A percentile compares a stretch with the other conserved stretches of the same genome.
Conservation (phyloP, 1,140 invertebrate species). For the Matsumurasca onukii region DNA sequence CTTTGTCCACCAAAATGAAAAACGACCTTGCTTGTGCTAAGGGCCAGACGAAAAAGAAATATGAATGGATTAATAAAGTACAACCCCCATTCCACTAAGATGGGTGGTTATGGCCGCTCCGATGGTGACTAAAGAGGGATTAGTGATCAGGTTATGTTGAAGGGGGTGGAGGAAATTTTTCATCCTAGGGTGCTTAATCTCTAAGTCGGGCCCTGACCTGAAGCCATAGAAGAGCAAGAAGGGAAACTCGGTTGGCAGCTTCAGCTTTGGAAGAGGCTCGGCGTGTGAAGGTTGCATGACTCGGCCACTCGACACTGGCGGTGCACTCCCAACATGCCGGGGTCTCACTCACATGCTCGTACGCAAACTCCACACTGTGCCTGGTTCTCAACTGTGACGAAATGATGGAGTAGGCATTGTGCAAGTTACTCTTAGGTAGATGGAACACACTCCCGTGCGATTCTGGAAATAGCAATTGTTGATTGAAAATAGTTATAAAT, state of each 20-base stretch:
- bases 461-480: too few species aligned
- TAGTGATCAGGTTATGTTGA: too few species aligned
- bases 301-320: conserved; percentile 29
- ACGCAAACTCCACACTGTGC: neutral
- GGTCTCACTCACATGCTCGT: conserved; percentile 4
- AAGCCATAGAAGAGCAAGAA: conserved; percentile 33
- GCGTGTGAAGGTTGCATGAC: conserved; percentile 26
- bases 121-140: too few species aligned
- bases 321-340: conserved; percentile 27
- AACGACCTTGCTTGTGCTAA: too few species aligned
- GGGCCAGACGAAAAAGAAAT: too few species aligned
- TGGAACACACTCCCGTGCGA: neutral
- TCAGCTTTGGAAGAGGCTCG: conserved; percentile 27
- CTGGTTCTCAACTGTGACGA: neutral
- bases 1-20: too few species aligned
- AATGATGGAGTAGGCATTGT: neutral
- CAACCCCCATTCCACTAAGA: too few species aligned
- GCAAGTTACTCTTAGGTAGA: neutral
- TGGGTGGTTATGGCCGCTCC: too few species aligned
- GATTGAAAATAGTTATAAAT: too few species aligned
- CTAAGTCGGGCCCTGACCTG: conserved; percentile 32
- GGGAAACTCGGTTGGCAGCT: conserved; percentile 24
- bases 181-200: conserved; percentile 10
- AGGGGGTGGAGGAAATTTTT: conserved; percentile 3
- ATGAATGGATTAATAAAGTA: too few species aligned